Conservation (phyloP, 2,797 vertebrate species). For the Muscicapa comitata region DNA sequence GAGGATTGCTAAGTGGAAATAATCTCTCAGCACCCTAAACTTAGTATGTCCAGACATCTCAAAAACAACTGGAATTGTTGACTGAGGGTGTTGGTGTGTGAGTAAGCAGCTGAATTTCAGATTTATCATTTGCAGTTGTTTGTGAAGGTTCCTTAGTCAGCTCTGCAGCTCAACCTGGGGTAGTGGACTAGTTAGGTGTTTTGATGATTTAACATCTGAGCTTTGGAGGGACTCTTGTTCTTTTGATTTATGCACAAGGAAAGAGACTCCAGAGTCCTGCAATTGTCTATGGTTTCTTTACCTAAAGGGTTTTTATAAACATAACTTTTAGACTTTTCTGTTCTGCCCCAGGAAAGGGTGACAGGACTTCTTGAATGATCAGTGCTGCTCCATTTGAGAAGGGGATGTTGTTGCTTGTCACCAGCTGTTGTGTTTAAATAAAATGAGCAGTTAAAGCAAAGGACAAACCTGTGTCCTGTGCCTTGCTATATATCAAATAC, state of each 20-base stretch:
- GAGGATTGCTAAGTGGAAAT: background rate
- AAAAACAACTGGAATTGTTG: constrained; percentile 11
- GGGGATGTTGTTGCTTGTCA: background rate
- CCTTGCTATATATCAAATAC: background rate
- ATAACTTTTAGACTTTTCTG: background rate
- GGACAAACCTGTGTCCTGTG: background rate
- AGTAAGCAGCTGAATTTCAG: constrained; percentile 41
- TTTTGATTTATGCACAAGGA: background rate
- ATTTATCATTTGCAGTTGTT: constrained; percentile 2
- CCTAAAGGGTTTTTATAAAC: background rate
- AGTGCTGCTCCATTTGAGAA: background rate
- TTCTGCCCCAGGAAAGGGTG: background rate
- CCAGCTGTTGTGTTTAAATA: background rate
- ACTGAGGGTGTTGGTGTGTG: background rate
- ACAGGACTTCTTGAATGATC: background rate
- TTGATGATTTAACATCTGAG: background rate
- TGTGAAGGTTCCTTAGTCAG: background rate
- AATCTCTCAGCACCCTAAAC: constrained; percentile 29
- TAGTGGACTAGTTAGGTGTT: background rate
- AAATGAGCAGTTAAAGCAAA: background rate
- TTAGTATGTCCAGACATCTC: background rate
- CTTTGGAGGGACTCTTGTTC: background rate
- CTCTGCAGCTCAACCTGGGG: background rate
- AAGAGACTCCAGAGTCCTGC: background rate
- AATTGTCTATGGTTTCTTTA: background rate